These are phyloP conservation scores for Shinisaurus crocodilurus DNA, from an alignment of 2,113 vertebrate species.

Conservation along the genomic window DNA sequence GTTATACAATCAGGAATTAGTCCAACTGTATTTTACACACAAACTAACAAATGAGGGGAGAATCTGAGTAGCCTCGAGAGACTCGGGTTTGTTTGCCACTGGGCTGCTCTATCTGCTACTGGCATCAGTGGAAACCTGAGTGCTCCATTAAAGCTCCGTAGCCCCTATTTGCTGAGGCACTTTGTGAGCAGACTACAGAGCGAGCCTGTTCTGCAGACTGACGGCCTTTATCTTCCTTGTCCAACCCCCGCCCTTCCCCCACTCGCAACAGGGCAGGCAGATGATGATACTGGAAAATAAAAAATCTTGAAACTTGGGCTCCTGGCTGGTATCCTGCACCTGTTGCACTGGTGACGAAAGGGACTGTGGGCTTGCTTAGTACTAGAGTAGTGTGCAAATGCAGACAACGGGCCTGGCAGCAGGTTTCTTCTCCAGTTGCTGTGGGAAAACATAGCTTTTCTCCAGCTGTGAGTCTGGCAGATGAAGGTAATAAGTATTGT, in stretches of 20 bases:
- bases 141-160: conserved; percentile 70
- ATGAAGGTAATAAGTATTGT: background rate
- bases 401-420: background rate
- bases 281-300: conserved; percentile 56
- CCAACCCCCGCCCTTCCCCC: background rate
- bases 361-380: conserved; percentile 4
- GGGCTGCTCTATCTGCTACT: conserved; percentile 68
- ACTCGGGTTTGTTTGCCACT: conserved; percentile 65
- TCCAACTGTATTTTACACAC: conserved; percentile 69
- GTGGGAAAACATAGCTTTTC: background rate
- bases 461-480: background rate
- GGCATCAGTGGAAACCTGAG: conserved; percentile 84
- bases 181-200: conserved; percentile 74
- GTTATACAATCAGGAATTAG: conserved; percentile 64
- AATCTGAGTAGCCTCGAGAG: conserved; percentile 66
- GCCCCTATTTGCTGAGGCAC: conserved; percentile 64
- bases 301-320: conserved; percentile 56
- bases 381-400: background rate
- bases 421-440: background rate
- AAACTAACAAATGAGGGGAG: conserved; percentile 74
- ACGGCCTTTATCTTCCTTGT: conserved; percentile 79
- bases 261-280: conserved; percentile 59
- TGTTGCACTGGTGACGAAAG: conserved; percentile 31
- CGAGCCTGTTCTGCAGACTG: conserved; percentile 86
- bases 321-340: conserved; percentile 17